phyloP scores from a whole-genome alignment of 2,888 invertebrate genomes.

The Nezara viridula region DNA sequence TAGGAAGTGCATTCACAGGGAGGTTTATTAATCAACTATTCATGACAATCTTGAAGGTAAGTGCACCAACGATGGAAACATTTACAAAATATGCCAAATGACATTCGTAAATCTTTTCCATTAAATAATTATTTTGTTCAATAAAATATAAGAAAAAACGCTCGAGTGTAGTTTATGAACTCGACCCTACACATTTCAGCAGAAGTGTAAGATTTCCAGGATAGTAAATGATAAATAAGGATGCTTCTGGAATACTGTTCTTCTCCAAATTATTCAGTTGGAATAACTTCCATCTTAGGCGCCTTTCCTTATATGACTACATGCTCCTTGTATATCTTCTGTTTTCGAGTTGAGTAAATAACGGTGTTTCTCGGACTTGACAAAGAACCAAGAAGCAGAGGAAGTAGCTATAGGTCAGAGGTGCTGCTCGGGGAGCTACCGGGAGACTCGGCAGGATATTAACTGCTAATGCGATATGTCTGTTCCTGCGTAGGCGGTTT shows the following conservation, averaged over 20 bases:
- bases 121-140: too few relatives aligned
- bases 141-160: too few relatives aligned
- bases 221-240: not conserved
- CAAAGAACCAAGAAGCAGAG: not conserved
- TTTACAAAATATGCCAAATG: too few relatives aligned
- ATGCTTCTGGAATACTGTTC: not conserved
- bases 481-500: conserved; percentile 45
- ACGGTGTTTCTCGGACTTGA: not conserved
- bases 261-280: not conserved
- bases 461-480: conserved; percentile 55
- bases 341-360: conserved; percentile 14
- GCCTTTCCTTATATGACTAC: not conserved
- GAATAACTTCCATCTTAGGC: not conserved
- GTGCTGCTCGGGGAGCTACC: not conserved
- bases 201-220: not conserved
- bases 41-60: too few relatives aligned
- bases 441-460: not conserved
- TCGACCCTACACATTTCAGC: too few relatives aligned
- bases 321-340: not conserved
- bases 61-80: too few relatives aligned
- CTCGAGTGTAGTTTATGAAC: too few relatives aligned
- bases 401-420: conserved; percentile 3
- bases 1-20: too few relatives aligned
- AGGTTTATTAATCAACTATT: too few relatives aligned
- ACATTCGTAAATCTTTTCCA: too few relatives aligned